phyloP scores from a whole-genome alignment of 2,113 vertebrate species.

The Pluvialis apricaria region DNA sequence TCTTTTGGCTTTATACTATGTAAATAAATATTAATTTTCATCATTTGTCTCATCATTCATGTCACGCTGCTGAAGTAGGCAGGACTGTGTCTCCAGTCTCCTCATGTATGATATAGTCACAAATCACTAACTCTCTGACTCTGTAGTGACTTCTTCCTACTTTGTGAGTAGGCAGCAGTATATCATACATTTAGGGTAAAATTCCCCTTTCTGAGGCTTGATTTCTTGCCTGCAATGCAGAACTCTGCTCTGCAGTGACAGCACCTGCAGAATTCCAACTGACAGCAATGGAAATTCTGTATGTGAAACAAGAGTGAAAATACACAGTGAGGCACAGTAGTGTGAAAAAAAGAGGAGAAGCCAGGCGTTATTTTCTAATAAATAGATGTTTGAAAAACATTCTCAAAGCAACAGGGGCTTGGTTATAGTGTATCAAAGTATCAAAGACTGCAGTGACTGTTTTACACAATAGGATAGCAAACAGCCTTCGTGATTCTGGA shows the following conservation, averaged over 20 bases:
- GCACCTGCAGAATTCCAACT: slow-evolving; percentile 39
- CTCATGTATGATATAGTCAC: not conserved
- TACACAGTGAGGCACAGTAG: not conserved
- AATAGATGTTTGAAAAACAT: not conserved
- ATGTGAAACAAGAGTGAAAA: not conserved
- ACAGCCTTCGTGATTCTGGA: not conserved
- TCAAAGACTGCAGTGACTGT: not conserved
- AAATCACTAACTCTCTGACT: not conserved
- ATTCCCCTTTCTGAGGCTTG: not conserved
- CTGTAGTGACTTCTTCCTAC: not conserved
- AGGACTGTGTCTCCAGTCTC: not conserved
- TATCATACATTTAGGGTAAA: not conserved
- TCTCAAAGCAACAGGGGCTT: not conserved
- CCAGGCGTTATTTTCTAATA: not conserved
- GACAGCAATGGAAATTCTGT: not conserved
- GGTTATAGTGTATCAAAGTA: not conserved
- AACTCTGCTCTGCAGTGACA: slow-evolving; percentile 48
- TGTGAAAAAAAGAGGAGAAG: not conserved
- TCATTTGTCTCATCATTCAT: not conserved
- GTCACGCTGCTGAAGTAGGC: not conserved
- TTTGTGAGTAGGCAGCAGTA: not conserved
- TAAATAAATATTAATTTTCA: not conserved
- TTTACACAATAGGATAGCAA: not conserved
- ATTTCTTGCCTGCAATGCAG: slow-evolving; percentile 44
- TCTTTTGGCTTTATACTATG: not conserved